Percentiles rank a stretch among this genome's conserved stretches.
These are phyloP conservation scores for Oenanthe oenanthe DNA, from an alignment of 2,113 vertebrate genomes.

Conservation along the genomic window DNA sequence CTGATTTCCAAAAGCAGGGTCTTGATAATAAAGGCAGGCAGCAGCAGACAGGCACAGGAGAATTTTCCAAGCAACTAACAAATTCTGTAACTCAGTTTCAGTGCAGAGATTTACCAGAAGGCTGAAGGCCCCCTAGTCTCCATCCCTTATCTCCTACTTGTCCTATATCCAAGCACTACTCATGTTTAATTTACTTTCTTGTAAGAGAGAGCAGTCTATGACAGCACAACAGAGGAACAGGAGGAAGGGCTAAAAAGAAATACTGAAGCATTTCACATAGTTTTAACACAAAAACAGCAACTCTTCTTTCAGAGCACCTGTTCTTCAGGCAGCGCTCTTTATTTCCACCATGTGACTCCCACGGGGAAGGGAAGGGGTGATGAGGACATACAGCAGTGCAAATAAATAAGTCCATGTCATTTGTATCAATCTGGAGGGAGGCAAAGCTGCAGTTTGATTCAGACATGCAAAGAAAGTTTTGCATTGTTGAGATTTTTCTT, in stretches of 20 bases:
- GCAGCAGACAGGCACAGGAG: background rate
- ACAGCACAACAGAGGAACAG: background rate
- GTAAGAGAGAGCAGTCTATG: background rate
- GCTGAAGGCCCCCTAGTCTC: background rate
- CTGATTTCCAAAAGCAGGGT: background rate
- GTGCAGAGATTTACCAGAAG: background rate
- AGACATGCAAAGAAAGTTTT: background rate
- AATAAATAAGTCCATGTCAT: background rate
- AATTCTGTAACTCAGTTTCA: background rate
- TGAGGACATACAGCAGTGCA: background rate
- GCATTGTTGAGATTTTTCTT: background rate
- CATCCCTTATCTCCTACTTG: background rate
- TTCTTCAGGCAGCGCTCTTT: background rate
- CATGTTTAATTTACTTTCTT: background rate
- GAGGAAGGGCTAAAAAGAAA: background rate
- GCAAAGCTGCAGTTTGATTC: background rate
- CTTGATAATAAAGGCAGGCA: background rate
- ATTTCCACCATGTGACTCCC: background rate
- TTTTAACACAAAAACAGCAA: background rate
- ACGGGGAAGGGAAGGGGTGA: accelerated
- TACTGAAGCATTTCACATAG: background rate
- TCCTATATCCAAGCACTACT: background rate
- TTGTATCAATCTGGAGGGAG: background rate
- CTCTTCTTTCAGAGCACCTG: background rate
- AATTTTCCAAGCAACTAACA: background rate